Base-by-base conservation (phyloP, 2,113 vertebrate species). In the Paratilapia polleni region DNA sequence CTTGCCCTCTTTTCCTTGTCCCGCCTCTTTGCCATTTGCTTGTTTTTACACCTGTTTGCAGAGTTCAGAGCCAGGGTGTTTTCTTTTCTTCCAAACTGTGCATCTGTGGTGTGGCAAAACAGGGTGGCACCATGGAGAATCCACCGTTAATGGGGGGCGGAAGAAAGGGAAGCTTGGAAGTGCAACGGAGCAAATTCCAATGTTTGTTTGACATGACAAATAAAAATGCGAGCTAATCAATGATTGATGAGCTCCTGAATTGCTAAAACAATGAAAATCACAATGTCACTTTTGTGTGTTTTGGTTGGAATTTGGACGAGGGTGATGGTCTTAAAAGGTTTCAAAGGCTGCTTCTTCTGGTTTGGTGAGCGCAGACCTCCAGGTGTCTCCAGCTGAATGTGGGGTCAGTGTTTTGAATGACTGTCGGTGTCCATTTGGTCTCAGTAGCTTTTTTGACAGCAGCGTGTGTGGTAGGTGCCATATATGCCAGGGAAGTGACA, bases 31-130 rank as follows among this genome's bases (percentile, higher is more conserved):
- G 14, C 56, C n/a, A 38, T 68, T 49, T 68, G 31, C 84, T 90
- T 94, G 90, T 93, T 93, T 93, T 94, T 78, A 93, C 95, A 95
- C 95, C 94, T 95, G 94, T 93, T 91, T 80, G 66, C 54, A 58
- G 38, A 70, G 78, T 82, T 84, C 56, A 79, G 60, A 75, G 47
- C 28, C 47, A 14, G 15, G 79, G 77, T 60, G 31, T 56, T 57
- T 26, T 85, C 6, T 57, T 80, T 41, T 22, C 58, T 52, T 59
- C 36, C n/a, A 36, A 74, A 81, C 76, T 63, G 75, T 62, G 87
- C 89, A 90, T 91, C 88, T 89, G 87, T 77, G 56, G 75, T 49
- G 10, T 61, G 86, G 76, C 59, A 2, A 86, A 88, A 80, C 64
- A 81, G 88, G 92, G 91, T 81, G 85, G 82, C 77, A 81, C 87